Conservation (phyloP, 2,888 invertebrate species). For the Petrolisthes manimaculis region DNA sequence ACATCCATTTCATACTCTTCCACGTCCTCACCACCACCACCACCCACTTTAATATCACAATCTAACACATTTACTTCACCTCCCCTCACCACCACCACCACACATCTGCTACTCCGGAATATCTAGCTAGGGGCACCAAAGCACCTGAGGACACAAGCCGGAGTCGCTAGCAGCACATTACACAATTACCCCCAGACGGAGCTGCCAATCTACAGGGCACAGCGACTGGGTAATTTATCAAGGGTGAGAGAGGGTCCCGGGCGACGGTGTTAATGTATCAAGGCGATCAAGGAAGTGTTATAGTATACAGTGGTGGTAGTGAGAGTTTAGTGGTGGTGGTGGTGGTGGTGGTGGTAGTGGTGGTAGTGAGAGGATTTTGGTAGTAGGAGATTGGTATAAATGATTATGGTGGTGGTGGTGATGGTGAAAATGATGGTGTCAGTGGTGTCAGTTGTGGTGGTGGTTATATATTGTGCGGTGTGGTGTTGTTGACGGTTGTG, state of each 20-base stretch:
- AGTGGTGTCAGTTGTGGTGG: too few species aligned
- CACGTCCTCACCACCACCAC: too few species aligned
- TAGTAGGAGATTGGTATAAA: too few species aligned
- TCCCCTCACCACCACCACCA: not conserved
- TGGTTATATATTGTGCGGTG: too few species aligned
- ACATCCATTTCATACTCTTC: not conserved
- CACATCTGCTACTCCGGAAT: not conserved
- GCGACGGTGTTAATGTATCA: constrained; percentile 13
- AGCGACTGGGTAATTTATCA: constrained; percentile 19
- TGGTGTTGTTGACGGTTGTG: too few species aligned
- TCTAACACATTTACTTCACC: too few species aligned
- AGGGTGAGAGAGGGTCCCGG: constrained; percentile 20
- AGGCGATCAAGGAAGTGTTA: constrained; percentile 2
- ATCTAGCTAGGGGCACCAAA: not conserved
- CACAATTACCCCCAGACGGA: constrained; percentile 33
- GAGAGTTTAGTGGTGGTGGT: not conserved
- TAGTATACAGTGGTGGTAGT: not conserved
- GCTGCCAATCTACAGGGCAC: constrained; percentile 38
- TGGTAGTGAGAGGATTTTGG: not conserved
- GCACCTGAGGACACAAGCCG: not conserved
- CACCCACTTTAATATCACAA: too few species aligned
- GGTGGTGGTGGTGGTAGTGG: not conserved
- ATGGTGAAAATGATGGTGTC: too few species aligned
- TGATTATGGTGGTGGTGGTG: too few species aligned
- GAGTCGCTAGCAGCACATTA: constrained; percentile 34